A percentile compares a stretch with the other conserved stretches of the same genome.
phyloP scores from a whole-genome alignment of 2,113 vertebrate genomes.

The Hippocampus abdominalis region DNA sequence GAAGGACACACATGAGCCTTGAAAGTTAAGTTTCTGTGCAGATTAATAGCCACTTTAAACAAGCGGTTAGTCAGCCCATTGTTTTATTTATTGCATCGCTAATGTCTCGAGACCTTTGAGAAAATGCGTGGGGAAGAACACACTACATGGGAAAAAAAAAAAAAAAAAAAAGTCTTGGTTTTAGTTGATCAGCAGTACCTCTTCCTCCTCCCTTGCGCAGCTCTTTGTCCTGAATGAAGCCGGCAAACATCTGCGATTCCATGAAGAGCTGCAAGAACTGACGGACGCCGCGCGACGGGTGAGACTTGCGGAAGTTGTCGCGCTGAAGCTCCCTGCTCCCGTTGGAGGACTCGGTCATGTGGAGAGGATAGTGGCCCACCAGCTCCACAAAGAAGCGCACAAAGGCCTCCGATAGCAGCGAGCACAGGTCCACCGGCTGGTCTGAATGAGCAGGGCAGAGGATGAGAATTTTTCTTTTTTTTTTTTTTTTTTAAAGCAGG shows the following conservation, averaged over 20 bases:
- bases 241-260: constrained; percentile 98
- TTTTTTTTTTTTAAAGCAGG: too few species aligned
- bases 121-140: too few species aligned
- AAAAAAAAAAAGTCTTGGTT: too few species aligned
- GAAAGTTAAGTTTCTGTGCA: too few species aligned
- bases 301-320: constrained; percentile 87
- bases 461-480: neutral
- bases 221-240: constrained; percentile 95
- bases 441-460: constrained; percentile 41
- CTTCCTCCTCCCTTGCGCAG: constrained; percentile 81
- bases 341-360: constrained; percentile 78
- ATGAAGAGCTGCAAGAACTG: constrained; percentile 95
- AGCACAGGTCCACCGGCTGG: constrained; percentile 66
- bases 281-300: constrained; percentile 82
- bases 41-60: too few species aligned
- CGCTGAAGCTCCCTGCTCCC: constrained; percentile 83
- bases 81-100: too few species aligned
- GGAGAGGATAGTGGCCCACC: constrained; percentile 90
- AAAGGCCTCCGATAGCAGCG: constrained; percentile 88
- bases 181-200: constrained; percentile 66
- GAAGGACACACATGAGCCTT: too few species aligned
- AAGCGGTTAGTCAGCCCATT: too few species aligned
- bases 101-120: too few species aligned
- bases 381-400: constrained; percentile 93
- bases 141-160: too few species aligned